A percentile compares a stretch with the other conserved stretches of the same genome.
Conservation (phyloP, 2,113 vertebrate species). For the Climacteris rufus region DNA sequence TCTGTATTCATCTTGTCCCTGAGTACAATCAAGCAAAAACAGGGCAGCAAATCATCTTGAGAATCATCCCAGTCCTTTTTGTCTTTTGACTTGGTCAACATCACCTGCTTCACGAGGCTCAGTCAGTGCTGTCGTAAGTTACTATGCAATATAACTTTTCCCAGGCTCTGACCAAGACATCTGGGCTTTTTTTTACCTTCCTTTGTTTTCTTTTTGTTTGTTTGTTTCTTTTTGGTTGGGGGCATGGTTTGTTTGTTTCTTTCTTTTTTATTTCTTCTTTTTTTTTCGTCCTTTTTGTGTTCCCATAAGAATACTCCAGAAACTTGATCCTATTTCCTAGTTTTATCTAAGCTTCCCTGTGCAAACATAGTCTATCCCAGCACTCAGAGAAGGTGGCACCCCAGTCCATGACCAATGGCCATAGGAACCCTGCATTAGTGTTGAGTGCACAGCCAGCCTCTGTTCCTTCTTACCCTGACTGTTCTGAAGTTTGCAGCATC, state of each 20-base stretch:
- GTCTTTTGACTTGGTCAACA: background rate
- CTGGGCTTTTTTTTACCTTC: rapidly evolving
- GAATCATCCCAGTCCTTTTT: background rate
- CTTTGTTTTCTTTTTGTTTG: background rate
- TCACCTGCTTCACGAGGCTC: background rate
- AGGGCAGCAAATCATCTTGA: background rate
- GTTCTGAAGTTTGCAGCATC: slow-evolving; percentile 93
- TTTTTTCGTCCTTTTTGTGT: background rate
- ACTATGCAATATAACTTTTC: background rate
- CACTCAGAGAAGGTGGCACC: background rate
- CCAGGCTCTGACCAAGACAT: background rate
- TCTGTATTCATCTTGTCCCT: background rate
- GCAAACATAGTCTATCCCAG: rapidly evolving
- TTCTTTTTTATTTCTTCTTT: background rate
- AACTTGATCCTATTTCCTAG: background rate
- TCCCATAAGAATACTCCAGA: background rate
- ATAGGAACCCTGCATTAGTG: background rate
- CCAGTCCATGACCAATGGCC: background rate
- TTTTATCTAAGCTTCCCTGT: background rate
- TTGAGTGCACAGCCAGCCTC: background rate
- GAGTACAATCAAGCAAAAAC: background rate
- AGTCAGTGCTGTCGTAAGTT: background rate
- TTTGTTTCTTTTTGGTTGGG: background rate
- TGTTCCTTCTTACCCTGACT: slow-evolving; percentile 79
- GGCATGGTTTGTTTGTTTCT: background rate